A percentile compares a stretch with the other conserved stretches of the same genome.
Evolutionary conservation across 2,888 invertebrate genomes (phyloP).

Genomic region (Silvanus unidentatus): DNA sequence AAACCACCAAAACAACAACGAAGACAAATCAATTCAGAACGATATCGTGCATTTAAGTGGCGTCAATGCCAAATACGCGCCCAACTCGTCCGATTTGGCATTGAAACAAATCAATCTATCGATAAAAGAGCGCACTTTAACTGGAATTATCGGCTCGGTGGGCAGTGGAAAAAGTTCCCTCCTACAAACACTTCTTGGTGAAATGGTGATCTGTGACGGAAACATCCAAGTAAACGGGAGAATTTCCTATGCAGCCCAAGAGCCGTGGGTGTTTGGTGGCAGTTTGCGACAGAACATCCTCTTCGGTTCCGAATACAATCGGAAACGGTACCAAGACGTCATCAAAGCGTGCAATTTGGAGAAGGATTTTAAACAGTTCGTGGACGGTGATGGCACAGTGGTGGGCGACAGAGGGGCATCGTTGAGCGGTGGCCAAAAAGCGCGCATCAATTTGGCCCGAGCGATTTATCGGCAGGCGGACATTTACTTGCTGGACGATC

Average conservation of each 20-base stretch:
- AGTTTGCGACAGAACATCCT: slow-evolving; percentile 78
- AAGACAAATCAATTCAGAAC: slow-evolving; percentile 22
- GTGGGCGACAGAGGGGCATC: slow-evolving; percentile 78
- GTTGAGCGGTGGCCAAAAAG: slow-evolving; percentile 77
- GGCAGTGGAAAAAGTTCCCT: slow-evolving; percentile 63
- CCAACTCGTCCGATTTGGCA: slow-evolving; percentile 34
- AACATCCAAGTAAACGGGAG: slow-evolving; percentile 57
- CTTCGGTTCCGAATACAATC: slow-evolving; percentile 66
- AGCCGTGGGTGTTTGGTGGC: slow-evolving; percentile 77
- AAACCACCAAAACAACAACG: slow-evolving; percentile 28
- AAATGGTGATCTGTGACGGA: slow-evolving; percentile 56
- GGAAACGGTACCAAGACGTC: slow-evolving; percentile 54
- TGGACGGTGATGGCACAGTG: slow-evolving; percentile 65
- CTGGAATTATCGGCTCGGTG: slow-evolving; percentile 54
- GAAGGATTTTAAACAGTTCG: slow-evolving; percentile 67
- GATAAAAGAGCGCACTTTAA: slow-evolving; percentile 40
- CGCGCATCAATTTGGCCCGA: slow-evolving; percentile 63
- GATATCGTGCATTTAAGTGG: slow-evolving; percentile 32
- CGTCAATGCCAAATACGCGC: slow-evolving; percentile 41
- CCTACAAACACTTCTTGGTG: slow-evolving; percentile 59
- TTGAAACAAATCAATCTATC: slow-evolving; percentile 35
- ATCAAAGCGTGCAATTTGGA: slow-evolving; percentile 63
- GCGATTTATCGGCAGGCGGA: slow-evolving; percentile 67
- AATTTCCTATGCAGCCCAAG: slow-evolving; percentile 73
- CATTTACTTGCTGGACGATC: slow-evolving; percentile 78